phyloP scores from a whole-genome alignment of 2,113 vertebrate species.

The Bothrops jararaca region DNA sequence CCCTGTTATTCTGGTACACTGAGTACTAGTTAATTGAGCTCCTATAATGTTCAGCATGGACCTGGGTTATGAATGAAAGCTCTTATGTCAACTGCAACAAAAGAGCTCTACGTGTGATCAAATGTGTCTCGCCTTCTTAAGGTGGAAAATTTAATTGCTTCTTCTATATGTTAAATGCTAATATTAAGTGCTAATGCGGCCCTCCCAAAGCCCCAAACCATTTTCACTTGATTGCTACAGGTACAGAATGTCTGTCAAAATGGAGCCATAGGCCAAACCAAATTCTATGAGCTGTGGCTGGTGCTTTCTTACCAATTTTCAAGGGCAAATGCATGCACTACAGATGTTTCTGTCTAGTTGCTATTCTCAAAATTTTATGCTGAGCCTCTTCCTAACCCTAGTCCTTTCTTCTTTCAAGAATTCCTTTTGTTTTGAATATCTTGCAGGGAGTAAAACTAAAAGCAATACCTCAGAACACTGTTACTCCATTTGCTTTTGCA shows the following conservation, averaged over 20 bases:
- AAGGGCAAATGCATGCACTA: not conserved
- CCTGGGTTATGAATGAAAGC: not conserved
- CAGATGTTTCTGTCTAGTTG: not conserved
- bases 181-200: not conserved
- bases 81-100: not conserved
- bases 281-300: not conserved
- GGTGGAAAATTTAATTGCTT: not conserved
- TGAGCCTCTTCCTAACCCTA: not conserved
- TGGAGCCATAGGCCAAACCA: not conserved
- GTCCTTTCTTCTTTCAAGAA: not conserved
- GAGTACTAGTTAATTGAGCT: not conserved
- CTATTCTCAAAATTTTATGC: not conserved
- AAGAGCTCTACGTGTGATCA: not conserved
- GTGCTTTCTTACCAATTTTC: not conserved
- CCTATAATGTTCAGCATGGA: not conserved
- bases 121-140: not conserved
- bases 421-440: not conserved
- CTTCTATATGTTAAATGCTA: not conserved
- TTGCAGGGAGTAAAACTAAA: not conserved
- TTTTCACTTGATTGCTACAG: not conserved
- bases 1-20: not conserved
- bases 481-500: not conserved
- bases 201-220: not conserved
- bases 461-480: not conserved
- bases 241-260: not conserved